Percentiles rank a stretch among this genome's conserved stretches.
These are phyloP conservation scores for Rhagoletis pomonella DNA, from an alignment of 1,140 invertebrate genomes.

Conservation along the genomic window DNA sequence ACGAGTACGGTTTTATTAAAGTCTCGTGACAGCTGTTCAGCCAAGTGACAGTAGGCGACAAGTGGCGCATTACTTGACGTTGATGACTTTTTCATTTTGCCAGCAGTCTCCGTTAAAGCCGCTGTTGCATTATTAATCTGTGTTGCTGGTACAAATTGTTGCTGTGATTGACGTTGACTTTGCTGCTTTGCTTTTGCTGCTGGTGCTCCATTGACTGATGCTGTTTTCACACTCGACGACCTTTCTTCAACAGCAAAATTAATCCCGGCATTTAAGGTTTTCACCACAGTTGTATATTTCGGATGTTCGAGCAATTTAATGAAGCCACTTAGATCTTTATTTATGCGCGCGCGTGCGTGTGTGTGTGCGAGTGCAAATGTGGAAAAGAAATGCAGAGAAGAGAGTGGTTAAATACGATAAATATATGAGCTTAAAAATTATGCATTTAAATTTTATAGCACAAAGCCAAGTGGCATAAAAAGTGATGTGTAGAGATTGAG, in stretches of 20 bases:
- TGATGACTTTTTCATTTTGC: slow-evolving; percentile 56
- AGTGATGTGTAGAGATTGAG: neutral
- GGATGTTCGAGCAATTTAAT: slow-evolving; percentile 72
- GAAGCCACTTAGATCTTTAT: slow-evolving; percentile 71
- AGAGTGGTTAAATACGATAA: too few relatives aligned
- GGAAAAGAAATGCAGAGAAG: slow-evolving; percentile 26
- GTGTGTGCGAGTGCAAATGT: neutral
- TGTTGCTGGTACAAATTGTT: slow-evolving; percentile 56
- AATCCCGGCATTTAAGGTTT: slow-evolving; percentile 72
- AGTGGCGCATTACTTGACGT: slow-evolving; percentile 60
- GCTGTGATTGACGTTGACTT: slow-evolving; percentile 59
- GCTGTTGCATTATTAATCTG: slow-evolving; percentile 46
- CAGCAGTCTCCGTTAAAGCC: slow-evolving; percentile 31
- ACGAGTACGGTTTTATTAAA: slow-evolving; percentile 71
- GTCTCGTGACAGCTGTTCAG: slow-evolving; percentile 66
- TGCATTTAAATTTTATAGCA: too few relatives aligned
- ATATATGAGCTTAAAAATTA: too few relatives aligned
- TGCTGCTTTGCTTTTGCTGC: slow-evolving; percentile 56
- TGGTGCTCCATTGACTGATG: slow-evolving; percentile 57
- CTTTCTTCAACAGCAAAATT: slow-evolving; percentile 64
- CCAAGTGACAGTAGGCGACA: slow-evolving; percentile 66
- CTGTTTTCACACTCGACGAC: neutral
- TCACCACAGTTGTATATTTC: slow-evolving; percentile 72
- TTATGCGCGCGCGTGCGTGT: neutral
- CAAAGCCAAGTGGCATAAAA: neutral